phyloP scores from a whole-genome alignment of 2,797 vertebrate genomes.

The Allobates femoralis region DNA sequence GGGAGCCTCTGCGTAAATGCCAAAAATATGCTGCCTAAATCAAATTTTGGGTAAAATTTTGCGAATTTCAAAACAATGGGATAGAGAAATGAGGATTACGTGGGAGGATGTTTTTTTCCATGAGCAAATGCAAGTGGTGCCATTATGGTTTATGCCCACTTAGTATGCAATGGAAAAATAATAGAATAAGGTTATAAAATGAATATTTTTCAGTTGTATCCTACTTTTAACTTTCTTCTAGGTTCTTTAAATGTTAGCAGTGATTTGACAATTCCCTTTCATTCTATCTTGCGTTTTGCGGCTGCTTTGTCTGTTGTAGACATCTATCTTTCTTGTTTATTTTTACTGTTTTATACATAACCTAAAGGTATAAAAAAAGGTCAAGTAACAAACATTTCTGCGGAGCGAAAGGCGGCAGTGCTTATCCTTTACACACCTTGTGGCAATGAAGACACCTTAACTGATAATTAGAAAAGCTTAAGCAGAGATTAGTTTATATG shows the following conservation, averaged over 20 bases:
- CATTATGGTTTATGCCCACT: too few relatives aligned
- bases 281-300: not conserved
- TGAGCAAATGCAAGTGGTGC: too few relatives aligned
- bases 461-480: conserved; percentile 61
- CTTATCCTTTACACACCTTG: conserved; percentile 42
- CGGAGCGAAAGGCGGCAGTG: conserved; percentile 17
- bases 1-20: too few relatives aligned
- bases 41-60: too few relatives aligned
- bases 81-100: too few relatives aligned
- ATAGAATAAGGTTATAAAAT: not conserved
- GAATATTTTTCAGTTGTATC: not conserved
- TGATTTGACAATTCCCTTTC: not conserved
- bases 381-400: conserved; percentile 24
- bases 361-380: conserved; percentile 49
- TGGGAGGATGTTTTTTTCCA: too few relatives aligned
- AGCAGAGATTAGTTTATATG: conserved; percentile 60
- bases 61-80: too few relatives aligned
- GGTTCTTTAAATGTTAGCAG: not conserved
- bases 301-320: not conserved
- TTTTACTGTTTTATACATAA: conserved; percentile 34
- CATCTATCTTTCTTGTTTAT: conserved; percentile 41
- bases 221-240: not conserved
- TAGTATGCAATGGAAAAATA: too few relatives aligned
- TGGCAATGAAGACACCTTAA: conserved; percentile 53
- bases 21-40: too few relatives aligned